phyloP scores from a whole-genome alignment of 2,797 vertebrate genomes.

The Synaphobranchus kaupii region DNA sequence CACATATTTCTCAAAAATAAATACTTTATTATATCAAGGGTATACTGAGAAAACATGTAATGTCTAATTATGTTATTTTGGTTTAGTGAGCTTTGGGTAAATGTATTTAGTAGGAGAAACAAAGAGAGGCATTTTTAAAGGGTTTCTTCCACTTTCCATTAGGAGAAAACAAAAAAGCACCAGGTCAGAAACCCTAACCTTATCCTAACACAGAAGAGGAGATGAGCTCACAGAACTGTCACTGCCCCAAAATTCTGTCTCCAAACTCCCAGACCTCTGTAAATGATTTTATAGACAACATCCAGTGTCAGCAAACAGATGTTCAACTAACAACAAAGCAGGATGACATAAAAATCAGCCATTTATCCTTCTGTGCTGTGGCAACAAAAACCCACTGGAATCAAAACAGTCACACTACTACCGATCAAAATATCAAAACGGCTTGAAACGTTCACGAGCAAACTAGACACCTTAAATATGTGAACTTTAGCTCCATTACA shows the following conservation, averaged over 20 bases:
- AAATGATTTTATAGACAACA: neutral
- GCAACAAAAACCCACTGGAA: neutral
- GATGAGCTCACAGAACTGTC: neutral
- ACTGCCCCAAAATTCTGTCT: neutral
- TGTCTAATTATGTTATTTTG: neutral
- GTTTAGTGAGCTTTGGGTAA: neutral
- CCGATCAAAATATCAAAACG: neutral
- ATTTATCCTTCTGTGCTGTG: neutral
- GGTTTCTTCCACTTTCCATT: too few species aligned
- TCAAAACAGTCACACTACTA: neutral
- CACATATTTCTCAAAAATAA: neutral
- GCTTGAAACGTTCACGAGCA: neutral
- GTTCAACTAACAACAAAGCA: neutral
- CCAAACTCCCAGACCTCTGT: neutral
- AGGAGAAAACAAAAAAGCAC: neutral
- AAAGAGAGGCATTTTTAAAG: neutral
- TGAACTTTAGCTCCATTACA: neutral
- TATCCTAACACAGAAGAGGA: neutral
- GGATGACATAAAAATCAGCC: neutral
- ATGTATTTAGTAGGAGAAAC: neutral
- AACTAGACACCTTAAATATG: neutral
- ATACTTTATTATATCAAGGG: neutral
- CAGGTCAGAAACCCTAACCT: neutral
- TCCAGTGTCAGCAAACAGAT: neutral
- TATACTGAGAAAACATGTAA: neutral